Evolutionary conservation across 2,113 vertebrate genomes (phyloP), one percentile per base, ranked within the genome.

Genomic region (Chinchilla lanigera): DNA sequence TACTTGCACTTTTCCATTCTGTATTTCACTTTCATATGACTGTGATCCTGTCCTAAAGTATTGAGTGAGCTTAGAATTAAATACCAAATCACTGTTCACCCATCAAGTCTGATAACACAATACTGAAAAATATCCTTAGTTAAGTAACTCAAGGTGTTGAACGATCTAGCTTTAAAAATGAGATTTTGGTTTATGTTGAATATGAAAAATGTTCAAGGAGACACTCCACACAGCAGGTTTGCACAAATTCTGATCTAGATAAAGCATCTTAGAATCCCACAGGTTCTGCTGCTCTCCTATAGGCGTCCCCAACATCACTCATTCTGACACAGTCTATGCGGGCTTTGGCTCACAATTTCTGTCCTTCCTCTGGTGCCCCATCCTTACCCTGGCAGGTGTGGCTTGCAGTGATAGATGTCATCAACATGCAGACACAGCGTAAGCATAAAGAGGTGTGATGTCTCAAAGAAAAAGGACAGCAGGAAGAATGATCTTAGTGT

Each of bases 161-260:
- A 93, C 56, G 65, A 86, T 78, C 63, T 96, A 35, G 33, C 33
- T 38, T 93, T 92, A 54, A 86, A 94, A 60, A 88, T 89, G 50
- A n/a, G 91, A 77, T 92, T 93, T 41, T 84, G 75, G 52, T 65
- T 97, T 75, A 52, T 71, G n/a, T 47, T 86, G n/a, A 86, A 93
- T 75, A 81, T 77, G 38, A 97, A 95, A 96, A 95, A 94, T 90
- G 52, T 94, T 90, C n/a, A 87, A 84, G 80, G 69, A 97, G 75
- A 69, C 85, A 63, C 22, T 86, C 35, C 33, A n/a, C 30, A 26
- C 38, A 1, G 16, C 61, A 96, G 54, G 35, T 93, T 60, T 94
- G 80, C 67, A 93, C 75, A 90, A 65, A 96, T 95, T 92, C 52
- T 67, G 63, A 95, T 50, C 52, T 93, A 83, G 93, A 95, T 50